phyloP scores from a whole-genome alignment of 2,888 invertebrate genomes.

The Hydrotaea diabolus region DNA sequence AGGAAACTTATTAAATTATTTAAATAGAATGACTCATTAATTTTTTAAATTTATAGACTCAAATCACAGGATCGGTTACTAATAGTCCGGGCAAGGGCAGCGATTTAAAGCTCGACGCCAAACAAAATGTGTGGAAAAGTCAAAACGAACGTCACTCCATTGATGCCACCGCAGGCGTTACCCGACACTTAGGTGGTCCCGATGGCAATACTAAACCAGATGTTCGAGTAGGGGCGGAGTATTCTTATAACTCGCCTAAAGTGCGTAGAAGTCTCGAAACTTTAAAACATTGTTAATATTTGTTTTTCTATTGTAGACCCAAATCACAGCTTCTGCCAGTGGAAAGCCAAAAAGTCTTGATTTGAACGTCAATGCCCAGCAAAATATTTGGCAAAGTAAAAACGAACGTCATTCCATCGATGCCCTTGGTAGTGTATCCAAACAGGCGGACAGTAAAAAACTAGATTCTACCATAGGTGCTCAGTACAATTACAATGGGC shows the following conservation, averaged over 20 bases:
- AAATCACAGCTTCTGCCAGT: background rate
- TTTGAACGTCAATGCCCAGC: background rate
- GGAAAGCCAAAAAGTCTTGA: background rate
- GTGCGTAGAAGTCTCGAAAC: background rate
- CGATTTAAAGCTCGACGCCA: background rate
- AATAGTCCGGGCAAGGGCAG: background rate
- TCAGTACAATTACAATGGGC: background rate
- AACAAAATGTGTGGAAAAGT: constrained; percentile 1
- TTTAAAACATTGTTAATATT: too few relatives aligned
- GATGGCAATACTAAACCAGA: background rate
- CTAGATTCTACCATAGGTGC: background rate
- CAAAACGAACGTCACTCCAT: constrained; percentile 12
- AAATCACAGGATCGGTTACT: background rate
- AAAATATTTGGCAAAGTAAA: constrained; percentile 15
- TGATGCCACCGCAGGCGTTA: background rate
- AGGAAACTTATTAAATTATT: background rate
- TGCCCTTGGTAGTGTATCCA: background rate
- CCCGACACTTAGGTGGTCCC: background rate
- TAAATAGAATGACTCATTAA: background rate
- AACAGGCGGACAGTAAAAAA: background rate
- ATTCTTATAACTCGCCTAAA: background rate
- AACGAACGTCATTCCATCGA: constrained; percentile 9
- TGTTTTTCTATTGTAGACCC: background rate
- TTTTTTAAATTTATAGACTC: background rate
- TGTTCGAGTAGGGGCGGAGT: background rate